phyloP scores from a whole-genome alignment of 2,888 invertebrate species.

The Cynaeus angustus region DNA sequence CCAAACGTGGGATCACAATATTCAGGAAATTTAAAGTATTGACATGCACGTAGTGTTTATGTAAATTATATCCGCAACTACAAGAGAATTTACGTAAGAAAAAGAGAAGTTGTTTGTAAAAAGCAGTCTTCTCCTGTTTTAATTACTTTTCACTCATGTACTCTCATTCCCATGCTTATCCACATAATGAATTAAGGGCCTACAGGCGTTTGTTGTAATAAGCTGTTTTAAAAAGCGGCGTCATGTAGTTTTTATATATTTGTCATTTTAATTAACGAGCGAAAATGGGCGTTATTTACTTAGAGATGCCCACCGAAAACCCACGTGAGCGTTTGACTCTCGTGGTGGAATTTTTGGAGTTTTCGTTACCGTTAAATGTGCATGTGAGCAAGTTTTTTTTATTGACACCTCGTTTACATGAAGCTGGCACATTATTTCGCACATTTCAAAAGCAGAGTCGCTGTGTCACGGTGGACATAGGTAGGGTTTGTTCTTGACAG shows the following conservation, averaged over 20 bases:
- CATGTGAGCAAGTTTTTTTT: constrained; percentile 34
- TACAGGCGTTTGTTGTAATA: background rate
- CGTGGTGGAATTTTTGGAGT: background rate
- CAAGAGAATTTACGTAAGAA: background rate
- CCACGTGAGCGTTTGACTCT: background rate
- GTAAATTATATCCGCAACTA: background rate
- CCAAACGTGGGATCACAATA: no score
- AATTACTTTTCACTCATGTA: background rate
- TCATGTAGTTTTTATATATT: background rate
- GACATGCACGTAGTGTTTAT: no score
- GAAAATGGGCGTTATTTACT: background rate
- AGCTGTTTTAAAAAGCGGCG: constrained; percentile 1
- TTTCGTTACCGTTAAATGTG: constrained; percentile 9
- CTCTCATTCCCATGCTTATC: constrained; percentile 7
- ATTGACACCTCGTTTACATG: constrained; percentile 44
- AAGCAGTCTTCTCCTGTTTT: background rate
- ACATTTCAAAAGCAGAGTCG: constrained; percentile 56
- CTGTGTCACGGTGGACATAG: constrained; percentile 52
- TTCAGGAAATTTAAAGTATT: no score
- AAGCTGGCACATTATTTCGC: constrained; percentile 55
- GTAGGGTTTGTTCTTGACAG: constrained; percentile 56
- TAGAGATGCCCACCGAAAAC: background rate
- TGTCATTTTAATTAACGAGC: constrained; percentile 1
- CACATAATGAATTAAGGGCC: constrained; percentile 8
- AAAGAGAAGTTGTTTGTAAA: background rate